Conservation (phyloP, 2,113 vertebrate genomes). For the Oxygymnocypris stewartii region DNA sequence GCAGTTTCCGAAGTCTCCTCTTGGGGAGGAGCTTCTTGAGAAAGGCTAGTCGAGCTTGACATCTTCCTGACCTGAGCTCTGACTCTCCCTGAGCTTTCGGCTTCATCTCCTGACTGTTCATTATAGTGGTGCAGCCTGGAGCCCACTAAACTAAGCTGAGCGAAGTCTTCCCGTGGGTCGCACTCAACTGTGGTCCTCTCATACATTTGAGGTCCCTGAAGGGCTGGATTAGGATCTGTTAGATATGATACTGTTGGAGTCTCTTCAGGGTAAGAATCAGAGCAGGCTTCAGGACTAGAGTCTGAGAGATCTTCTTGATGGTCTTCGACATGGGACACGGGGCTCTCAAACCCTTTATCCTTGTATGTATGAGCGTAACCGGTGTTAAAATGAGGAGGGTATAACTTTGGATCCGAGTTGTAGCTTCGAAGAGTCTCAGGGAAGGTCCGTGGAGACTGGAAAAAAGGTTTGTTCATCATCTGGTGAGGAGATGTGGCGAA, state of each 20-base stretch:
- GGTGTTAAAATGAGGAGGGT: slow-evolving; percentile 49
- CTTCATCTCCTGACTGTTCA: slow-evolving; percentile 89
- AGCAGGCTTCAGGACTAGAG: slow-evolving; percentile 53
- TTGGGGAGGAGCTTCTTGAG: slow-evolving; percentile 61
- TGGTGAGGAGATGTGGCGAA: slow-evolving; percentile 70
- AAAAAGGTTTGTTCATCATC: slow-evolving; percentile 70
- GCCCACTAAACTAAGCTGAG: slow-evolving; percentile 65
- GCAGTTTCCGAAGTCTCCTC: slow-evolving; percentile 79
- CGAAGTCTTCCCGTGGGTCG: slow-evolving; percentile 21
- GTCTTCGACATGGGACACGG: slow-evolving; percentile 49
- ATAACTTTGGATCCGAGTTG: slow-evolving; percentile 25
- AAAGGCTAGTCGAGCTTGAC: slow-evolving; percentile 80
- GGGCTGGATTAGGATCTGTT: slow-evolving; percentile 32
- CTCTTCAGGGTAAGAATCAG: slow-evolving; percentile 53
- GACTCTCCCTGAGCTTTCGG: slow-evolving; percentile 70
- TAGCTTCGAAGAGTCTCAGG: slow-evolving; percentile 54
- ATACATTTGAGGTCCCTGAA: slow-evolving; percentile 10
- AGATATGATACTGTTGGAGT: slow-evolving; percentile 5
- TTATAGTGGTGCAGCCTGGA: slow-evolving; percentile 85
- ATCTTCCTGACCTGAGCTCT: slow-evolving; percentile 81
- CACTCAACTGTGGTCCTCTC: slow-evolving; percentile 46
- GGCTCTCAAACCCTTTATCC: slow-evolving; percentile 63
- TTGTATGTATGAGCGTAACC: slow-evolving; percentile 65
- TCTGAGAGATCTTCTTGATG: slow-evolving; percentile 62
- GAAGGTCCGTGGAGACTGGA: slow-evolving; percentile 60